A percentile compares a stretch with the other conserved stretches of the same genome.
Conservation (phyloP, 2,797 vertebrate species). For the Scyliorhinus canicula region DNA sequence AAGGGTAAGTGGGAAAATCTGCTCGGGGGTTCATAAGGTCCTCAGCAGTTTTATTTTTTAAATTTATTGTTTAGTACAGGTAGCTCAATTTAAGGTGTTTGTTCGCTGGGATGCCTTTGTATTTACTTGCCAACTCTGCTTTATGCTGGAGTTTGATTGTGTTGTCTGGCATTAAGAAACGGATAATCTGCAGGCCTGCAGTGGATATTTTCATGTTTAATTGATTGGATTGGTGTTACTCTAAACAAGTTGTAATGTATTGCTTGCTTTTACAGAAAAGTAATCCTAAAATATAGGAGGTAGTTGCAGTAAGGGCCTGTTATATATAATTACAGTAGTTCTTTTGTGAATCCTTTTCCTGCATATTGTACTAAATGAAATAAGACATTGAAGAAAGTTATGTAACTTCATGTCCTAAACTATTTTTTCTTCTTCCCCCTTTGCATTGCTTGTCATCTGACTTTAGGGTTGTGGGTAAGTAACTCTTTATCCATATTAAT, state of each 20-base stretch:
- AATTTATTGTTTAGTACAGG: constrained; percentile 30
- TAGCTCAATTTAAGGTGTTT: constrained; percentile 37
- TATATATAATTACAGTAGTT: not conserved
- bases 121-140: constrained; percentile 35
- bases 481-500: not conserved
- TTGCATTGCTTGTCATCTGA: constrained; percentile 51
- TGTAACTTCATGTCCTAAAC: constrained; percentile 50
- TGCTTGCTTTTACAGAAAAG: constrained; percentile 33
- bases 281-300: constrained; percentile 35
- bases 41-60: constrained; percentile 85
- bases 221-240: constrained; percentile 36
- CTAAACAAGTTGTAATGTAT: constrained; percentile 36
- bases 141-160: constrained; percentile 33
- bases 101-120: constrained; percentile 28
- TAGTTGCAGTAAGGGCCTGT: constrained; percentile 19
- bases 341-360: constrained; percentile 6
- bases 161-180: constrained; percentile 29
- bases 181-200: constrained; percentile 30
- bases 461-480: constrained; percentile 73
- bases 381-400: not conserved
- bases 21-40: constrained; percentile 92
- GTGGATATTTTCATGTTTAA: constrained; percentile 37
- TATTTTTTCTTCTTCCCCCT: constrained; percentile 49
- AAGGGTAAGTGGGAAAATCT: constrained; percentile 99
- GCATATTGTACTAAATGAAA: not conserved